Conservation (phyloP, 2,888 invertebrate genomes). For the Dasypogon diadema region DNA sequence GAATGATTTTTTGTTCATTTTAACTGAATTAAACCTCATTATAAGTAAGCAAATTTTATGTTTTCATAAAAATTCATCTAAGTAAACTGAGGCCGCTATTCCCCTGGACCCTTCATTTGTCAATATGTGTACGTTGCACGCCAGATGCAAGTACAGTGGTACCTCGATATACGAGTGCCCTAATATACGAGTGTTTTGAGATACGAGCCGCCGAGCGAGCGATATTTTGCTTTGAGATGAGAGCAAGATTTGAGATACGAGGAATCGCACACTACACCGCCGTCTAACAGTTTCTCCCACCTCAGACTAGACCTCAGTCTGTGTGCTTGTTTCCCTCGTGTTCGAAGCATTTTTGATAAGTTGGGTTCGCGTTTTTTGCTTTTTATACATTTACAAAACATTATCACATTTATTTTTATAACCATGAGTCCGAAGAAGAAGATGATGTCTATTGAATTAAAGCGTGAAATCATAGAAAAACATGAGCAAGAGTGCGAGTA, state of each 20-base stretch:
- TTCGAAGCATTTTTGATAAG: constrained; percentile 12
- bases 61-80: no score
- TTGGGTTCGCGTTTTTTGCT: constrained; percentile 30
- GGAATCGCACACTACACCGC: not conserved
- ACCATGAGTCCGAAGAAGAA: constrained; percentile 36
- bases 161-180: no score
- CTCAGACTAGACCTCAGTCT: no score
- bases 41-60: no score
- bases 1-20: no score
- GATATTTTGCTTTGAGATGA: not conserved
- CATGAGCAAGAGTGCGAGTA: constrained; percentile 41
- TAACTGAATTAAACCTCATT: no score
- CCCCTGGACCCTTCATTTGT: no score
- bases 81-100: no score
- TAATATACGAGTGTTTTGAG: not conserved
- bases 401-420: constrained; percentile 23
- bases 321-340: constrained; percentile 11
- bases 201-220: not conserved
- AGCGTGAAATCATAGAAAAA: constrained; percentile 38
- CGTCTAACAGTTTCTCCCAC: not conserved
- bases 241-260: constrained; percentile 13
- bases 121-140: no score
- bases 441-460: no score
- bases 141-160: no score
- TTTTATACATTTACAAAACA: constrained; percentile 16